phyloP scores from a whole-genome alignment of 2,113 vertebrate species.

The Psilopsiagon aymara region DNA sequence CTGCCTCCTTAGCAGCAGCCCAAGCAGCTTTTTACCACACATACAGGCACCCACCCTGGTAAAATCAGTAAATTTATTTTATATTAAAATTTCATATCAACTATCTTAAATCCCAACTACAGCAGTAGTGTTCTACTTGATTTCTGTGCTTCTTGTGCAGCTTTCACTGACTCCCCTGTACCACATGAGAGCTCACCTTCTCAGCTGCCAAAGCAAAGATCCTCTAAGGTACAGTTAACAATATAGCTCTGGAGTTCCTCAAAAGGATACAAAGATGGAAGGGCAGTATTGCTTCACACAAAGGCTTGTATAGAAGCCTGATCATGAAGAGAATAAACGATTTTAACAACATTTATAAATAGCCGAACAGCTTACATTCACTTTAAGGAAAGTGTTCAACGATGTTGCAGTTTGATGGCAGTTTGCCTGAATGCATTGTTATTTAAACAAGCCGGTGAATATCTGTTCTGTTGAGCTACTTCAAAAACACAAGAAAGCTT shows the following conservation, averaged over 20 bases:
- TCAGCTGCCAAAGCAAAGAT: background rate
- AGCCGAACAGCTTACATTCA: background rate
- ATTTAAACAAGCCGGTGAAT: background rate
- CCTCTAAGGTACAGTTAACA: background rate
- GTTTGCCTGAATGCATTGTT: background rate
- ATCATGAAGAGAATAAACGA: background rate
- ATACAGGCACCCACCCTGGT: background rate
- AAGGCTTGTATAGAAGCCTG: background rate
- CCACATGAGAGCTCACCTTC: background rate
- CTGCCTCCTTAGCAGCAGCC: background rate
- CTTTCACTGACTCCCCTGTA: background rate
- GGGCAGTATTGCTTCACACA: background rate
- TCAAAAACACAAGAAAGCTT: background rate
- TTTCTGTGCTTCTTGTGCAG: background rate
- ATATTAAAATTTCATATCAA: background rate
- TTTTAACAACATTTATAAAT: background rate
- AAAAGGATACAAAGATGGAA: background rate
- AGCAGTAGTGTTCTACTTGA: background rate
- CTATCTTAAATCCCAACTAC: background rate
- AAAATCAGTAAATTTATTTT: background rate
- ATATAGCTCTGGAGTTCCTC: background rate
- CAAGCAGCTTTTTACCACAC: background rate
- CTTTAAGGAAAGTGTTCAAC: background rate
- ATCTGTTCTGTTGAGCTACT: background rate
- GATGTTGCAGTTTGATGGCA: background rate